phyloP scores from a whole-genome alignment of 2,113 vertebrate species.

The Polypterus bichir region DNA sequence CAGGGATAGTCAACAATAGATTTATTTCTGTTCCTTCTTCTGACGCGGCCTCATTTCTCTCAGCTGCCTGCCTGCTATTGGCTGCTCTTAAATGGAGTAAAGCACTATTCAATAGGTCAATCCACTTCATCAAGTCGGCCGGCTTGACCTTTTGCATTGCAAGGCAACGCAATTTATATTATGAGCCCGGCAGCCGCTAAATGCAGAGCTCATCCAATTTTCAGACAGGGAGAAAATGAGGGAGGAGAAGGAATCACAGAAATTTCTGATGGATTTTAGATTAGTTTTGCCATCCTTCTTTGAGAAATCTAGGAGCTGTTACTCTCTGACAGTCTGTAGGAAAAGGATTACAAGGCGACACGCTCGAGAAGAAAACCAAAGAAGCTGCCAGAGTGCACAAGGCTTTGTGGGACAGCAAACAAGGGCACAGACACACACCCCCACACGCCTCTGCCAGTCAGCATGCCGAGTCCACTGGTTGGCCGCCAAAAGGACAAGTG shows the following conservation, averaged over 20 bases:
- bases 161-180: constrained; percentile 56
- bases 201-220: constrained; percentile 64
- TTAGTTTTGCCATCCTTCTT: constrained; percentile 64
- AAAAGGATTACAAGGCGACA: not conserved
- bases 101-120: constrained; percentile 58
- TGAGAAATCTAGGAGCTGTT: constrained; percentile 5
- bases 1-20: constrained; percentile 44
- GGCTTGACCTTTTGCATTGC: constrained; percentile 56
- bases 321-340: not conserved
- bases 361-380: constrained; percentile 36
- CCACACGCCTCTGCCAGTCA: no score
- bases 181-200: constrained; percentile 51
- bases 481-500: no score
- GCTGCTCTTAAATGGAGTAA: constrained; percentile 56
- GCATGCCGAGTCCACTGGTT: no score
- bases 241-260: constrained; percentile 34
- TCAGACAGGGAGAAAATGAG: constrained; percentile 46
- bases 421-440: no score
- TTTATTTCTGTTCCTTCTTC: constrained; percentile 31
- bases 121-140: constrained; percentile 54
- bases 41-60: constrained; percentile 6
- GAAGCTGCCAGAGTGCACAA: not conserved
- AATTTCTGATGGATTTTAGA: constrained; percentile 66
- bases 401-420: not conserved
- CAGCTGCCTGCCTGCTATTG: constrained; percentile 29